Base-by-base conservation (phyloP, 2,797 vertebrate species). In the Enteromius mattozi region DNA sequence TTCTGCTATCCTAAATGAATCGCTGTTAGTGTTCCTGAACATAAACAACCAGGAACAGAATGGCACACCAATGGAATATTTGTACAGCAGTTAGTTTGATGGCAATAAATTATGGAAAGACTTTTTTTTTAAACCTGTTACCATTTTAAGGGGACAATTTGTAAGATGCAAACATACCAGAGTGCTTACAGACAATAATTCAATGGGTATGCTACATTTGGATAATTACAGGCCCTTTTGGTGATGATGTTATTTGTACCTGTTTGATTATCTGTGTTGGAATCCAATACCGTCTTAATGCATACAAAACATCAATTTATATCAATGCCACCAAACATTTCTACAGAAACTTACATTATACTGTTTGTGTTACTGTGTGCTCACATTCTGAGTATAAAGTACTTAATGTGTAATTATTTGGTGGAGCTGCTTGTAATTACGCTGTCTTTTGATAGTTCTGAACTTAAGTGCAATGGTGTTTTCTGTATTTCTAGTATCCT, bases 181-280 rank as follows among this genome's bases (percentile, higher is more conserved):
- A 54, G 69, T 89, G 86, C 74, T 80, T 79, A 82, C 82, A 86
- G 69, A 45, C 63, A 59, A 86, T 76, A 40, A 68, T 78, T 42
- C 65, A 33, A 66, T 21, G 24, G 69, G 40, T 78, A 71, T 74
- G 86, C 82, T 89, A 86, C 86, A 80, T 87, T 68, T 82, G 24
- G 17, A 40, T 83, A 33, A 42, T 68, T 54, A 77, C 6, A 65
- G 27, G 3, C 14, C 59, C 40, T 35, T 71, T 74, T 49, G 40
- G 72, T 27, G 42, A 80, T 14, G 30, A 69, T 51, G n/a, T 37
- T 3, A 14, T 40, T 72, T 2, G 49, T 4, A 66, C 49, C 49
- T 65, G 47, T 51, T 51, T 37, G 33, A 82, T 76, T 83, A 54
- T 42, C 74, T 37, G 33, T 19, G 14, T 49, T 74, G 27, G 33